Evolutionary conservation across 2,888 invertebrate genomes (phyloP), one percentile per base, ranked within the genome.

Genomic region (Heteropelma amictum): DNA sequence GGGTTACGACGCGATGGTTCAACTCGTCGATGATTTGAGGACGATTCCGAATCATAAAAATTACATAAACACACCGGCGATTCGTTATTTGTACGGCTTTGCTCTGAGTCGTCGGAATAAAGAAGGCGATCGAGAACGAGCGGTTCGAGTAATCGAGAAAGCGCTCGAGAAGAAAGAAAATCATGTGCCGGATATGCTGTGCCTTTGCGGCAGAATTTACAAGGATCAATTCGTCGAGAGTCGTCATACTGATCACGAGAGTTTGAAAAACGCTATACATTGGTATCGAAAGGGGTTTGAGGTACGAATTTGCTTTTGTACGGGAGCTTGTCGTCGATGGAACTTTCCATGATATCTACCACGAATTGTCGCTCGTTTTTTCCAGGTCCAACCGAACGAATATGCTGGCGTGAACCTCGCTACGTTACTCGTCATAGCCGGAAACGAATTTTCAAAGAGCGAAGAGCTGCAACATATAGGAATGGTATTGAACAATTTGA

Each of bases 351-450:
- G 21, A 19, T 19, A 33, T 19, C 12, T 10, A 2, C 10, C 8
- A n/a, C 26, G 56, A 0, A 42, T 42, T 65, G 19, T 6, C 1
- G 12, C 5, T 21, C 65, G 38, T 17, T 19, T 45, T 38, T 45
- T 30, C 19, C 35, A 88, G 88, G 95, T 98, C 51, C 98, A 99
- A 88, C 99, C 98, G 0, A 98, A 99, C 89, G 99, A 99, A 91
- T 99, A 99, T 90, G 98, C 99, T 23, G 99, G 99, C 67, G 98
- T 99, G 77, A 99, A 99, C 91, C 92, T 99, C 84, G 99, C 99
- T 35, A 99, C 99, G 0, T 91, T 99, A 40, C 91, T 99, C 71
- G 98, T 99, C 67, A 98, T 99, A 83, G 97, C 96, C 80, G 99
- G 99, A 58, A 97, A 97, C 89, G 97, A 98, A 87, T 98, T 99